Evolutionary conservation across 2,797 vertebrate species (phyloP), one percentile per base, ranked within the genome.

Genomic region (Syngnathus rostellatus): DNA sequence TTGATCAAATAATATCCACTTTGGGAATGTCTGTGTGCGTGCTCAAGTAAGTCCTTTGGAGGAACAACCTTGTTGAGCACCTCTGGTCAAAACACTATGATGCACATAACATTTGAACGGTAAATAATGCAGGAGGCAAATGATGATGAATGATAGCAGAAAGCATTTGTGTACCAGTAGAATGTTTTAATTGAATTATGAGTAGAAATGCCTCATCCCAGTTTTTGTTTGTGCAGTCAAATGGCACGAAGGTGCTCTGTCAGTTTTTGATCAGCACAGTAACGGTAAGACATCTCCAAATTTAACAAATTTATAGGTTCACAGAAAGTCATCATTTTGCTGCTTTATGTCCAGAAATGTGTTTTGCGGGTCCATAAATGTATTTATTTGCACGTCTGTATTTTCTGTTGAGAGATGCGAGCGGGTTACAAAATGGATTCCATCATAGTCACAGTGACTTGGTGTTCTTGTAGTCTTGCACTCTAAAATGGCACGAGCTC

Each of bases 391-490:
- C 21, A 11, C 39, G 72, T 75, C 16, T 69, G 46, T 72, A 69
- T 66, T 68, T 72, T 7, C 69, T 72, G 50, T 75, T 73, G 71
- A 46, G 38, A 70, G 55, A 71, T 62, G 40, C 59, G 54, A 31
- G 31, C 5, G 3, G 31, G 58, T 45, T 45, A 48, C 54, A 64
- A 10, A 58, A 7, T 11, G 6, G 31, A 65, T 64, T 55, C 9
- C 53, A 48, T 7, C 12, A 19, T 16, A 16, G 46, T 31, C 31
- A 31, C 31, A 31, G 31, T 31, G 31, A 31, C 31, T 31, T 31
- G 31, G 31, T 31, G 31, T 31, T 31, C 31, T 31, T 31, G 31
- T 31, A 4, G 3, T 31, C 31, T 31, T 31, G 31, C 31, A 31
- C 31, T 31, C 31, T 31, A 31, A 31, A 31, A 31, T 31, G 31